Evolutionary conservation across 2,113 vertebrate genomes (phyloP).

Genomic region (Cyprinus carpio): DNA sequence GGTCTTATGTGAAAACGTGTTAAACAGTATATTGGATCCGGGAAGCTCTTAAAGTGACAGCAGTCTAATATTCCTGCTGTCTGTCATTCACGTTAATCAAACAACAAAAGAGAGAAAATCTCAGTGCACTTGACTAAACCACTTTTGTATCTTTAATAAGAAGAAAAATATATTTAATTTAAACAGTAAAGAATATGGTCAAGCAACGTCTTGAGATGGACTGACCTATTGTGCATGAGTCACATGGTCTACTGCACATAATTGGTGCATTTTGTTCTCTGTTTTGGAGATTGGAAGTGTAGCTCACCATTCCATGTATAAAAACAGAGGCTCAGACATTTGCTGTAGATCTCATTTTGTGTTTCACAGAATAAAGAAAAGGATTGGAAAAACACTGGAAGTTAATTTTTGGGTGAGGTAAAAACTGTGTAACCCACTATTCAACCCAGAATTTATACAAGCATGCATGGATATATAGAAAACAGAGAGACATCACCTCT

Average conservation of each 20-base stretch:
- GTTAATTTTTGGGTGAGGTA: background rate
- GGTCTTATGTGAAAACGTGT: too few relatives aligned
- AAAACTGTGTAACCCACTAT: background rate
- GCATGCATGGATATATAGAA: background rate
- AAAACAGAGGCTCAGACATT: background rate
- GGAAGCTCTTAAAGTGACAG: too few relatives aligned
- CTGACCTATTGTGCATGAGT: background rate
- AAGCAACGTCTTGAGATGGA: background rate
- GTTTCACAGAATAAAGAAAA: background rate
- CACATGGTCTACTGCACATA: background rate
- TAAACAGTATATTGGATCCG: too few relatives aligned
- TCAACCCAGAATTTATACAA: background rate
- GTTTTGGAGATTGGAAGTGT: background rate
- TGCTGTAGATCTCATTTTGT: background rate
- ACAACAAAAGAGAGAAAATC: too few relatives aligned
- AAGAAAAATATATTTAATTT: too few relatives aligned
- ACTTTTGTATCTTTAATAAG: too few relatives aligned
- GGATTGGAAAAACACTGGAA: background rate
- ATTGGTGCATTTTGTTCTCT: background rate
- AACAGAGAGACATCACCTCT: conserved; percentile 75
- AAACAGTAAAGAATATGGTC: background rate
- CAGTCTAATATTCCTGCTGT: too few relatives aligned
- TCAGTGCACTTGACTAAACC: too few relatives aligned
- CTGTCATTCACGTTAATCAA: too few relatives aligned
- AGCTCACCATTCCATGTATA: background rate